A percentile compares a stretch with the other conserved stretches of the same genome.
phyloP scores from a whole-genome alignment of 2,113 vertebrate genomes.

The Anarrhichthys ocellatus region DNA sequence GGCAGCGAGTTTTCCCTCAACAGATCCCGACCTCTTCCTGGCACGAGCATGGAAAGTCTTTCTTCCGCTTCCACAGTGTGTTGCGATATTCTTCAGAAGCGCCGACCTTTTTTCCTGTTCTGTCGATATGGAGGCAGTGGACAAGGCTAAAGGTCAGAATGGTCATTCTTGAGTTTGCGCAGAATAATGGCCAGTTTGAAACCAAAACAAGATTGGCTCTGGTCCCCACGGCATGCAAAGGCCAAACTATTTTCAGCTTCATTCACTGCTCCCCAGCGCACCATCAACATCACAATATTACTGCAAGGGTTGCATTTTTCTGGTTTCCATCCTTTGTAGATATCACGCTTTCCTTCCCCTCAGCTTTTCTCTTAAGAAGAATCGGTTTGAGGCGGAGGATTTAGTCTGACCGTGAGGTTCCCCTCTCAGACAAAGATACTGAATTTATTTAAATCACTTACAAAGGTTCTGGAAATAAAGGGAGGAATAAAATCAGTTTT shows the following conservation, averaged over 20 bases:
- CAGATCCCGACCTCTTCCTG: not conserved
- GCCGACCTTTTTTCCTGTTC: not conserved
- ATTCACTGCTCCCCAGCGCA: not conserved
- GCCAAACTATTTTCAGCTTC: constrained; percentile 5
- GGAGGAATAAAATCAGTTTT: no score
- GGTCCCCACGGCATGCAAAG: not conserved
- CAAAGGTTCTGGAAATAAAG: not conserved
- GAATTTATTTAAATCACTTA: not conserved
- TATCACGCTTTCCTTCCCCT: not conserved
- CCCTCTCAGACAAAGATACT: not conserved
- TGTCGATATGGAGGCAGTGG: not conserved
- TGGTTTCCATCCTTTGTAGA: not conserved
- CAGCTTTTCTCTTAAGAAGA: not conserved
- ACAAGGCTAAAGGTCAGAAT: not conserved
- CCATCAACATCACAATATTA: constrained; percentile 16
- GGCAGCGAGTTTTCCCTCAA: not conserved
- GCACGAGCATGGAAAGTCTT: not conserved
- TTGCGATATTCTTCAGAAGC: not conserved
- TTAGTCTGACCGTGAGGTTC: not conserved
- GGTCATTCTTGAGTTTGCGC: not conserved
- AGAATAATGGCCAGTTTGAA: constrained; percentile 1
- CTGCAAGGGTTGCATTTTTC: not conserved
- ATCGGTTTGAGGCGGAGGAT: not conserved
- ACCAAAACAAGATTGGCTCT: constrained; percentile 5
- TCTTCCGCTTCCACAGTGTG: not conserved